Conservation (phyloP, 2,113 vertebrate species). For the Pedetes capensis region DNA sequence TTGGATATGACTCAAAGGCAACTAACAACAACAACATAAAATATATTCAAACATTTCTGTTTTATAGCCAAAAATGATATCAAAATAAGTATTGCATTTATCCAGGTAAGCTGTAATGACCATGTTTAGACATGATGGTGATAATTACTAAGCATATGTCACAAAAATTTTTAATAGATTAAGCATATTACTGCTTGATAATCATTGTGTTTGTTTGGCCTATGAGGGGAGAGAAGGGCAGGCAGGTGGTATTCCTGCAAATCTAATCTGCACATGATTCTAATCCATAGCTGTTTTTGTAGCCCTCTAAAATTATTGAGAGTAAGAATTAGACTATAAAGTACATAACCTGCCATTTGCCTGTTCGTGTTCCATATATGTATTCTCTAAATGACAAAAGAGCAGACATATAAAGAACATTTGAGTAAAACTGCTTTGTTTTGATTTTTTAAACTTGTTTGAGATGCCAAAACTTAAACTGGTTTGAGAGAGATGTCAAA, state of each 20-base stretch:
- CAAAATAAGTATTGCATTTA: neutral
- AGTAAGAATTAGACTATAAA: no score
- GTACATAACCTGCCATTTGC: neutral
- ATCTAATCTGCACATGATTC: no score
- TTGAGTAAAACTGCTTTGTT: neutral
- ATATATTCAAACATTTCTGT: neutral
- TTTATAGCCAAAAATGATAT: neutral
- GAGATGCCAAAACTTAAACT: neutral
- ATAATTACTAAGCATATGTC: neutral
- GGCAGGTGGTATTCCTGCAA: no score
- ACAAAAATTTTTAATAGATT: neutral
- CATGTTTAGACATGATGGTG: neutral
- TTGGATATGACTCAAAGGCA: no score
- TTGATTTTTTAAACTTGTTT: neutral
- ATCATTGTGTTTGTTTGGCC: neutral
- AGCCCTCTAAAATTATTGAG: no score
- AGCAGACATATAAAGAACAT: neutral
- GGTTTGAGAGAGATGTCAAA: neutral
- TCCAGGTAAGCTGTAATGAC: neutral
- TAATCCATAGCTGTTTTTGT: no score
- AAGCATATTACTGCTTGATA: neutral
- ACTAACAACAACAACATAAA: no score
- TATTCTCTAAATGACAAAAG: neutral
- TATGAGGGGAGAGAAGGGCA: no score
- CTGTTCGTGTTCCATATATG: neutral